phyloP scores from a whole-genome alignment of 2,797 vertebrate species.

The Eulemur mongoz region DNA sequence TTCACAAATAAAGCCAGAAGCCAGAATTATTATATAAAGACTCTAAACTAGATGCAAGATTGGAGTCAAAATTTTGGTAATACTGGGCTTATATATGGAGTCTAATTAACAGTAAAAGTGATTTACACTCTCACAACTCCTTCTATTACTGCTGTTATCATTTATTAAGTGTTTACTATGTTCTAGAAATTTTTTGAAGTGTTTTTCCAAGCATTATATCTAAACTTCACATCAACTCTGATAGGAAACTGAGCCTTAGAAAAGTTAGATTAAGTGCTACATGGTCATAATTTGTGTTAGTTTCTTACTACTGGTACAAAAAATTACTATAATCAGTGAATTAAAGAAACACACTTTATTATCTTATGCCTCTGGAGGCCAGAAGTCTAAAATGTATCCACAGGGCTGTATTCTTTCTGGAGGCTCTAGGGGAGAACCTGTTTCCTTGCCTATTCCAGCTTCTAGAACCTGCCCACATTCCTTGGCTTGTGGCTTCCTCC shows the following conservation, averaged over 20 bases:
- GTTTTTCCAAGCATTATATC: neutral
- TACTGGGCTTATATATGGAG: neutral
- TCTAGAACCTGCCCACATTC: neutral
- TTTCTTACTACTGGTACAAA: neutral
- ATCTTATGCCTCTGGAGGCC: neutral
- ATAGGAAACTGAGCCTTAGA: neutral
- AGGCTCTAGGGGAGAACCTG: neutral
- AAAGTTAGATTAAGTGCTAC: neutral
- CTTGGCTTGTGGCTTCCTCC: neutral
- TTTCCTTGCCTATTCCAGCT: neutral
- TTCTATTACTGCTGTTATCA: neutral
- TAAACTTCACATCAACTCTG: neutral
- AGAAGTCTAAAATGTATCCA: neutral
- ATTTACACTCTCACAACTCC: neutral
- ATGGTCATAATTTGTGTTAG: neutral
- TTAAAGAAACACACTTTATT: neutral
- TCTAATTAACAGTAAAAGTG: neutral
- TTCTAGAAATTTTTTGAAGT: neutral
- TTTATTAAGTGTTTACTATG: neutral
- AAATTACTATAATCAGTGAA: neutral
- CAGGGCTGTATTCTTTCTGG: neutral
- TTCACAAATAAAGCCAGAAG: neutral
- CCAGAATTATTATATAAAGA: neutral
- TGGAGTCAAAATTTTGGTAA: neutral
- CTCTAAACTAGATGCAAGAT: neutral